Conservation (phyloP, 2,113 vertebrate species). For the Stigmatopora argus region DNA sequence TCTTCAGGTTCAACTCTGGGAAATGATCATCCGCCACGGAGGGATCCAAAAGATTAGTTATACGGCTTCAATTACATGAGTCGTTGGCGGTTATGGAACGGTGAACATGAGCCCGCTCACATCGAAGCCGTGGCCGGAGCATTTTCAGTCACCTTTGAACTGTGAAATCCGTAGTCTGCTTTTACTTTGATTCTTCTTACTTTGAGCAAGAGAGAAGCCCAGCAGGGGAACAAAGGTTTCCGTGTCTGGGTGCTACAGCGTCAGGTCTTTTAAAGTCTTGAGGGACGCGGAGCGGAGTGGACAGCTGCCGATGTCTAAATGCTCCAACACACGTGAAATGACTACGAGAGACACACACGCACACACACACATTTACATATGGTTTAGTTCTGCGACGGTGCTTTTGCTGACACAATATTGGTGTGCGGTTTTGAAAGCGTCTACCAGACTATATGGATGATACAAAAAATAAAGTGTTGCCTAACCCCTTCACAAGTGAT, state of each 20-base stretch:
- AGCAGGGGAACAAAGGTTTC: slow-evolving; percentile 28
- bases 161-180: slow-evolving; percentile 22
- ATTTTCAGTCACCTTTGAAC: slow-evolving; percentile 42
- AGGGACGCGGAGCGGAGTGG: slow-evolving; percentile 54
- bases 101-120: slow-evolving; percentile 53
- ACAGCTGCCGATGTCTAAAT: slow-evolving; percentile 64
- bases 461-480: no score
- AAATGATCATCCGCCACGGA: slow-evolving; percentile 42
- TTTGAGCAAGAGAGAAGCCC: slow-evolving; percentile 8
- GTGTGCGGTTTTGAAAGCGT: not conserved
- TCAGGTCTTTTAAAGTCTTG: slow-evolving; percentile 49
- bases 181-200: not conserved
- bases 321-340: slow-evolving; percentile 53
- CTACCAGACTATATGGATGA: no score
- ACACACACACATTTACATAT: no score
- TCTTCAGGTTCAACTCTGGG: slow-evolving; percentile 41
- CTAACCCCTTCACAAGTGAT: no score
- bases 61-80: slow-evolving; percentile 61
- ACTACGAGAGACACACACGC: slow-evolving; percentile 55
- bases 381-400: no score
- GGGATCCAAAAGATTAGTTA: slow-evolving; percentile 62
- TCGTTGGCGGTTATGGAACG: slow-evolving; percentile 61
- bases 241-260: slow-evolving; percentile 47
- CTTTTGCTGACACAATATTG: not conserved
- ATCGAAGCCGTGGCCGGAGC: slow-evolving; percentile 37